Conservation (phyloP, 2,113 vertebrate genomes). For the Microtus oregoni region DNA sequence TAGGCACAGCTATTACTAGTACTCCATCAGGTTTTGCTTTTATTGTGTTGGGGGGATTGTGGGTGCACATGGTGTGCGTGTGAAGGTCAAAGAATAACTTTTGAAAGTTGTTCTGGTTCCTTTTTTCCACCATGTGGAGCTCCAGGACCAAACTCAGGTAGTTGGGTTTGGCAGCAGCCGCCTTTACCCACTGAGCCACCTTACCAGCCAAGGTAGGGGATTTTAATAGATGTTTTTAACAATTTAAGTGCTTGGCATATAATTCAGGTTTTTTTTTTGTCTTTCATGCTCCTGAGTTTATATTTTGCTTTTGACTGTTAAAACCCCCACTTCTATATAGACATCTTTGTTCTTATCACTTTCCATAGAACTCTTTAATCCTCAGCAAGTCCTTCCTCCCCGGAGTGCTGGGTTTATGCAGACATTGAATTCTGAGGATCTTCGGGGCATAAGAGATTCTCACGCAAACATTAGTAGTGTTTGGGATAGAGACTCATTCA, state of each 20-base stretch:
- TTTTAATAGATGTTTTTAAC: neutral
- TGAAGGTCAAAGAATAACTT: neutral
- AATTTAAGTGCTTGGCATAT: neutral
- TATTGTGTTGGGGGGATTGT: neutral
- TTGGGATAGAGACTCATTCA: neutral
- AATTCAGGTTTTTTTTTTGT: neutral
- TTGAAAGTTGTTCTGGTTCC: neutral
- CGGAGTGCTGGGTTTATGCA: neutral
- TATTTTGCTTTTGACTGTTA: neutral
- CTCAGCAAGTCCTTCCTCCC: neutral
- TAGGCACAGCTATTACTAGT: neutral
- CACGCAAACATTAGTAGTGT: neutral
- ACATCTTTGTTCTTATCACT: neutral
- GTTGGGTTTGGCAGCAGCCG: neutral
- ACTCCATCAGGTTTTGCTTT: neutral
- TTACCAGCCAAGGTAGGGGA: neutral
- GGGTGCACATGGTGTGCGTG: neutral
- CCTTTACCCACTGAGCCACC: neutral
- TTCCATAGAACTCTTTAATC: neutral
- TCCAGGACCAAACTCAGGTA: neutral
- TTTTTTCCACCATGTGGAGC: too few relatives aligned
- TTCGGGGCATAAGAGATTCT: neutral
- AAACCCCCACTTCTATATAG: neutral
- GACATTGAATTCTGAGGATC: neutral
- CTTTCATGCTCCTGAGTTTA: neutral